phyloP scores from a whole-genome alignment of 2,888 invertebrate genomes.

The Bellardia bayeri region DNA sequence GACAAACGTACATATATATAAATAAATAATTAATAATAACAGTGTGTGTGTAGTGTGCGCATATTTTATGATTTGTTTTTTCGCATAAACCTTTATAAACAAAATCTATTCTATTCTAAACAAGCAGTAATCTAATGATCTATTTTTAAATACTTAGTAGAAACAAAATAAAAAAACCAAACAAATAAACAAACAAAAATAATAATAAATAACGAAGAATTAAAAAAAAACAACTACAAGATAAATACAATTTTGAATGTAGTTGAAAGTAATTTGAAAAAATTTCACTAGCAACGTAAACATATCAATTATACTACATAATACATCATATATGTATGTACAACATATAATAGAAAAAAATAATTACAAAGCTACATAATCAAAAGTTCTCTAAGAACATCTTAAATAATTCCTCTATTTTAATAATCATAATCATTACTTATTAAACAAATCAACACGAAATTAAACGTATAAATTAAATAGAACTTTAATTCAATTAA shows the following conservation, averaged over 20 bases:
- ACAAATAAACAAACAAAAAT: neutral
- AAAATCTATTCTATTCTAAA: conserved; percentile 16
- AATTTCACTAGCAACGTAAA: conserved; percentile 48
- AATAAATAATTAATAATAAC: neutral
- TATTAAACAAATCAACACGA: conserved; percentile 5
- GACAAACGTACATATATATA: neutral
- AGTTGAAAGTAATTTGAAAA: conserved; percentile 26
- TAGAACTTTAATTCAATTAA: conserved; percentile 4
- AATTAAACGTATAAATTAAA: conserved; percentile 13
- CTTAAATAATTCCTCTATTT: conserved; percentile 13
- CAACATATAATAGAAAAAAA: neutral
- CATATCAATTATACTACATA: conserved; percentile 55
- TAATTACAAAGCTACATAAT: conserved; percentile 22
- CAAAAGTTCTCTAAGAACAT: conserved; percentile 50
- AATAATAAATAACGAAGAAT: conserved; percentile 12
- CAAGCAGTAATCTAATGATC: conserved; percentile 9
- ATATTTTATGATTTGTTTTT: conserved; percentile 13
- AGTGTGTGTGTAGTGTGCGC: neutral
- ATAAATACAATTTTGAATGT: conserved; percentile 19
- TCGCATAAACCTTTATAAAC: conserved; percentile 16
- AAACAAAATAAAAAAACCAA: conserved; percentile 13
- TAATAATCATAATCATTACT: conserved; percentile 1
- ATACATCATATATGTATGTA: neutral
- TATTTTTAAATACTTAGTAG: conserved; percentile 25
- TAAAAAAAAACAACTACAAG: conserved; percentile 15